Base-by-base conservation (phyloP, 2,888 invertebrate genomes). In the Lycia hirtaria region DNA sequence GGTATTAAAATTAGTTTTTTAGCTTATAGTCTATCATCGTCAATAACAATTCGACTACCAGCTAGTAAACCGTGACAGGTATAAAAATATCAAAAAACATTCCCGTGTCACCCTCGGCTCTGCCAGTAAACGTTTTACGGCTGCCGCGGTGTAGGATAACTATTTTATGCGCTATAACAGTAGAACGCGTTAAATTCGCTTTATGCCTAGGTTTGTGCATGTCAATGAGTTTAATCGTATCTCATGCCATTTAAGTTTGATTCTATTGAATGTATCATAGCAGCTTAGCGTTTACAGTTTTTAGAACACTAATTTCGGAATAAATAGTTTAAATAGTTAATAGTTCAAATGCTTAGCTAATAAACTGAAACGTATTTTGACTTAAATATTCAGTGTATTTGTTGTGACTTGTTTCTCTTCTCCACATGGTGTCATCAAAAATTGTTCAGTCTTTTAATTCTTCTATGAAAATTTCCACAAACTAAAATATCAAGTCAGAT, bases 141-240 rank as follows among this genome's bases (percentile, higher is more conserved):
- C 75, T 72, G 77, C 80, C 78, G 66, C 56, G 69, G 76, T 69
- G 60, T 72, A 72, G 74, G 78, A 80, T 80, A 78, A 77, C 78
- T 59, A 76, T 79, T 85, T 84, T 83, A 85, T 78, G 78, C 56
- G 72, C 80, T 69, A 83, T 85, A 84, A 84, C 83, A 76, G 75
- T 80, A 83, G 80, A 78, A 80, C 77, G 76, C 80, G 78, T 76
- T 72, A 69, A 68, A 65, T 65, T 68, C 64, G 69, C 65, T 76
- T 78, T 76, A 80, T 78, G 73, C 62, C 73, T 71, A 75, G 75
- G 79, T 67, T 75, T 71, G 73, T 76, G 76, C 80, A 78, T 76
- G 77, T 73, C 81, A 80, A 83, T 83, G 83, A 76, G 76, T 81
- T 83, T 83, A 79, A 84, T 74, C 75, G 74, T 52, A 10, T 38